Evolutionary conservation across 2,888 invertebrate species (phyloP).

Genomic region (Cryptocephalus moraei): DNA sequence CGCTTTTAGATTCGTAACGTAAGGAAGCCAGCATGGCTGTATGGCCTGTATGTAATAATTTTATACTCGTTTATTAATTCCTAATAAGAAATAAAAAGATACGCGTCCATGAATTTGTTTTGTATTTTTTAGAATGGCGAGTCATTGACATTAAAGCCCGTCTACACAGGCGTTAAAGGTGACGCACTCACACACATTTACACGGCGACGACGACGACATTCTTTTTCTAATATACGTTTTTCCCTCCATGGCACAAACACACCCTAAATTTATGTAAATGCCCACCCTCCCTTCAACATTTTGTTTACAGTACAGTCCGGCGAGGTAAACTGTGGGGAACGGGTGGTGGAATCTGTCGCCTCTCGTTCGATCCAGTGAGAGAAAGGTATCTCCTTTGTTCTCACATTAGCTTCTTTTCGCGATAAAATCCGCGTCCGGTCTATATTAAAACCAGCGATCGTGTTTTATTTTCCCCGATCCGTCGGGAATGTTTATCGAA

Average conservation of each 20-base stretch:
- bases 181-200: too few species aligned
- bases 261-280: slow-evolving; percentile 29
- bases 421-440: slow-evolving; percentile 1
- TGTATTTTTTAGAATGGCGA: too few species aligned
- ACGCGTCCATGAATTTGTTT: too few species aligned
- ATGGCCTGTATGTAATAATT: too few species aligned
- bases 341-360: slow-evolving; percentile 4
- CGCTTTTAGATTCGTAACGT: too few species aligned
- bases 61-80: too few species aligned
- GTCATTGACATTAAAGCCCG: too few species aligned
- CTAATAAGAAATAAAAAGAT: too few species aligned
- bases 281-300: slow-evolving; percentile 22
- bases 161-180: too few species aligned
- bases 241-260: slow-evolving; percentile 15
- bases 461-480: slow-evolving; percentile 11
- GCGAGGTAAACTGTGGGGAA: background rate
- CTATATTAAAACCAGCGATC: slow-evolving; percentile 11
- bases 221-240: background rate
- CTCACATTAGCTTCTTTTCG: too few species aligned
- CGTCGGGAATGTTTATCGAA: slow-evolving; percentile 12
- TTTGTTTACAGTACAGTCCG: slow-evolving; percentile 28
- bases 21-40: too few species aligned
- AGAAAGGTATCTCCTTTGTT: too few species aligned
- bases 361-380: background rate
- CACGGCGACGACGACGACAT: background rate